Evolutionary conservation across 2,888 invertebrate species (phyloP).

Genomic region (Meteorus colon): DNA sequence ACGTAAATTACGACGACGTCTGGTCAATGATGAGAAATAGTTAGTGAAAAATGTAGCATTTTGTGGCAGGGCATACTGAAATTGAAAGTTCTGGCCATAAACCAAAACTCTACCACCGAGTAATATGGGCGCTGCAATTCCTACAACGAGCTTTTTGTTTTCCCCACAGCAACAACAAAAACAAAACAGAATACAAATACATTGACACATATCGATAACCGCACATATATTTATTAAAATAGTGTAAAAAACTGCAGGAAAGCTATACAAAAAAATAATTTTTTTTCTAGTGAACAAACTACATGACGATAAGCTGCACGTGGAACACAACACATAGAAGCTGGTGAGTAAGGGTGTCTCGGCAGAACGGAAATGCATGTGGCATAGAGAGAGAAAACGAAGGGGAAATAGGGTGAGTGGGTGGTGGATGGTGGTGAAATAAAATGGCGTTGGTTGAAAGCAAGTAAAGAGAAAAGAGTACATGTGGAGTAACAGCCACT

Average conservation of each 20-base stretch:
- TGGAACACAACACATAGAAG: not conserved
- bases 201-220: not conserved
- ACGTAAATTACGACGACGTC: slow-evolving; percentile 48
- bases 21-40: slow-evolving; percentile 70
- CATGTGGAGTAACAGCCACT: slow-evolving; percentile 30
- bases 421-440: slow-evolving; percentile 4
- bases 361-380: slow-evolving; percentile 11
- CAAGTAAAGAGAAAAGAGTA: slow-evolving; percentile 5
- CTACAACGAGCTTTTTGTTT: slow-evolving; percentile 76
- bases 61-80: slow-evolving; percentile 77
- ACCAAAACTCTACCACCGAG: slow-evolving; percentile 75
- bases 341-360: slow-evolving; percentile 11
- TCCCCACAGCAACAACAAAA: not conserved
- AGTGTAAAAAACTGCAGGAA: not conserved
- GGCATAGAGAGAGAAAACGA: not conserved
- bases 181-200: not conserved
- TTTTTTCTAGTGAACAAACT: not conserved
- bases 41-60: slow-evolving; percentile 75
- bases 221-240: not conserved
- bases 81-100: slow-evolving; percentile 80
- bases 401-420: not conserved
- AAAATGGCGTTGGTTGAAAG: slow-evolving; percentile 16
- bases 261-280: not conserved
- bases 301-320: not conserved
- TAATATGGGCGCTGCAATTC: slow-evolving; percentile 77